phyloP scores from a whole-genome alignment of 2,888 invertebrate genomes.

The Xanthia icteritia region DNA sequence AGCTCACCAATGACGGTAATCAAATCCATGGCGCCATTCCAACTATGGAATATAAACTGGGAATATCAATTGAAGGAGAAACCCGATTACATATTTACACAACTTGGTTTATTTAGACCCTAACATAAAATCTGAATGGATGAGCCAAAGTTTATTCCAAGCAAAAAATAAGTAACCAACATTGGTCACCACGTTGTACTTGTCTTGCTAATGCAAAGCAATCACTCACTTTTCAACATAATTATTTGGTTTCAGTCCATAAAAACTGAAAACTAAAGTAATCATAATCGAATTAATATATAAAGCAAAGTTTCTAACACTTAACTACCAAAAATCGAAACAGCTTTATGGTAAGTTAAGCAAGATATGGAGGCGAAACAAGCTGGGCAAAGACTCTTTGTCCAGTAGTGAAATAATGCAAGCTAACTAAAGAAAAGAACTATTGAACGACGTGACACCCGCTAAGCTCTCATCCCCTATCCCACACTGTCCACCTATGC shows the following conservation, averaged over 20 bases:
- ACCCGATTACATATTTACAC: constrained; percentile 21
- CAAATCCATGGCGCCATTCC: constrained; percentile 43
- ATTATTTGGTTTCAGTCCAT: not conserved
- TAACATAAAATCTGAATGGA: not conserved
- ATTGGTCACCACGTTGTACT: not conserved
- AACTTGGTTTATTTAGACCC: not conserved
- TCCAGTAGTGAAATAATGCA: not conserved
- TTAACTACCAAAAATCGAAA: not conserved
- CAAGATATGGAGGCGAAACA: not conserved
- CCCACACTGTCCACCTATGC: constrained; percentile 39
- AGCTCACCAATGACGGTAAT: constrained; percentile 26
- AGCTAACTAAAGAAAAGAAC: not conserved
- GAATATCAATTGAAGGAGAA: constrained; percentile 42
- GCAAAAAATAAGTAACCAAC: not conserved
- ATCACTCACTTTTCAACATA: not conserved
- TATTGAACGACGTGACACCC: not conserved
- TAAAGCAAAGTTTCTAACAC: not conserved
- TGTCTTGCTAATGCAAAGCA: not conserved
- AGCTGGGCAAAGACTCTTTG: not conserved
- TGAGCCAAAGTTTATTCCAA: not conserved
- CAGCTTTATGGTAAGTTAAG: not conserved
- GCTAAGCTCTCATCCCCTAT: constrained; percentile 25
- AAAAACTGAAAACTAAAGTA: not conserved
- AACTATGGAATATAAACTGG: constrained; percentile 19
- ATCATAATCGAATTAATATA: not conserved